Base-by-base conservation (phyloP, 1,140 invertebrate species). In the Halyomorpha halys region DNA sequence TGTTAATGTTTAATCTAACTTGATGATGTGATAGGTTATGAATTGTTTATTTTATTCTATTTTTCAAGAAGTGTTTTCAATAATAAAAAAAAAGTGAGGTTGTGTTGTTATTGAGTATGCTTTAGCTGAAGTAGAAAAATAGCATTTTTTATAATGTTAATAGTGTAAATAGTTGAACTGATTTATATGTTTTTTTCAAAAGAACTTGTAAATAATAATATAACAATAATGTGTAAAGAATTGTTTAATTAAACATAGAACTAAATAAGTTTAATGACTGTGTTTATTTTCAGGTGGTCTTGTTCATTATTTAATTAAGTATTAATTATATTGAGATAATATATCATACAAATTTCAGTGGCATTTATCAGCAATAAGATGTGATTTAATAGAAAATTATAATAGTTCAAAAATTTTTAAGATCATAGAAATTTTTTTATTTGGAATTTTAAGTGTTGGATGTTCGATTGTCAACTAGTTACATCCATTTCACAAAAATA, bases 181-280 rank as follows among this genome's bases (percentile, higher is more conserved):
- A 62, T 63, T 63, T 63, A 63, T 63, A 63, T 53, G 62, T 62
- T 63, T 63, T 63, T 54, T 45, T 54, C 49, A 63, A 56, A 23
- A 23, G 14, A 56, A 19, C 21, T 25, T 56, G 53, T 56, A 56
- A 18, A 56, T 56, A 56, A 56, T 23, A 56, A 25, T 56, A 56
- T 23, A 9, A 56, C 53, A 56, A 56, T 39, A 39, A 39, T 39
- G 34, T 56, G 53, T 56, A 56, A 56, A 56, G 53, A 23, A 56
- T 23, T 23, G 53, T 23, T 56, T 56, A 23, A 56, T 25, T 56
- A 56, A 49, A 49, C 27, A 23, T 56, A 56, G 53, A 56, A 21
- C 13, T 56, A 56, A 8, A 25, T 56, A 25, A 25, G 23, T 56
- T 27, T 15, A 5, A 56, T 3, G 27, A 56, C 9, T 39, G 23